These are phyloP conservation scores for Nerophis lumbriciformis DNA, from an alignment of 2,113 vertebrate genomes.

Conservation along the genomic window DNA sequence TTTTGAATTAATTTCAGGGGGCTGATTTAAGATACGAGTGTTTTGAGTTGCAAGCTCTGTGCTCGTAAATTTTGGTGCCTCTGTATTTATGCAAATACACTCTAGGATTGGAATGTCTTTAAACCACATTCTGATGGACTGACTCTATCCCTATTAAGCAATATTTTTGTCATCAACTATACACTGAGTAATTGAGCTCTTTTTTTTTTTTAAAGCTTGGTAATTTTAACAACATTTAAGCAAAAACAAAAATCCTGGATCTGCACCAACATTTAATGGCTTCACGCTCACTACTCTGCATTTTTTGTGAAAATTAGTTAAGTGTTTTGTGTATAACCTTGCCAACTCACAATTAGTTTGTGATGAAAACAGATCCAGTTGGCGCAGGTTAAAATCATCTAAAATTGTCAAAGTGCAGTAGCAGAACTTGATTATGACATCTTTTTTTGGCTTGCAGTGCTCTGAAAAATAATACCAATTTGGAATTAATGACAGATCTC, in stretches of 20 bases:
- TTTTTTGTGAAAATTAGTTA: not conserved
- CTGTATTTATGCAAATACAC: no score
- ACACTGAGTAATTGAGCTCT: not conserved
- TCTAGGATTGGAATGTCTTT: no score
- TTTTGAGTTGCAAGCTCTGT: no score
- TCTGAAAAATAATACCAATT: not conserved
- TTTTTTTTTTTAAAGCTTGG: not conserved
- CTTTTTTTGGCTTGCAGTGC: not conserved
- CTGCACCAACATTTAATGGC: not conserved
- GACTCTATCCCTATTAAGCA: no score
- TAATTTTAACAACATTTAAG: not conserved
- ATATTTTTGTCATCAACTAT: not conserved
- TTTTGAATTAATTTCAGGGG: no score
- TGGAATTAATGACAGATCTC: constrained; percentile 2
- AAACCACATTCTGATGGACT: no score
- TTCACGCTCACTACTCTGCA: no score
- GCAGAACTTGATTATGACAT: constrained; percentile 6
- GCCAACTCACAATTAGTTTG: not conserved
- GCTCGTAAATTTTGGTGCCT: no score
- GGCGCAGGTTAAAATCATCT: constrained; percentile 1
- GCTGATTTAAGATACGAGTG: no score
- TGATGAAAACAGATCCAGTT: not conserved
- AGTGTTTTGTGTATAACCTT: not conserved
- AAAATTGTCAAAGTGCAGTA: constrained; percentile 1
- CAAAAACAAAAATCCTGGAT: not conserved